Evolutionary conservation across 1,140 invertebrate species (phyloP).

Genomic region (Copidosoma floridanum): DNA sequence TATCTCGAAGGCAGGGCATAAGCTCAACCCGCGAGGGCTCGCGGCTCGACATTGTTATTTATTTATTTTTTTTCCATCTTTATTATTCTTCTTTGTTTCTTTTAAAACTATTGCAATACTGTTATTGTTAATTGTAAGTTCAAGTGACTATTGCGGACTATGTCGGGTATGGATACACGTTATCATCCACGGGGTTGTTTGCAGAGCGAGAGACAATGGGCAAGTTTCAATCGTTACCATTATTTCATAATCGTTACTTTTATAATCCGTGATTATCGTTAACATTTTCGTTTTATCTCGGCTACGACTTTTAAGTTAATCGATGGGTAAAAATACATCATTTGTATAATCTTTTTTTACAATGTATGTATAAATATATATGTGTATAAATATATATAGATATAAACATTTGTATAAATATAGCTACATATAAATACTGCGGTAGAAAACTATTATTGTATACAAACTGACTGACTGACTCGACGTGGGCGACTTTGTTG

Average conservation of each 20-base stretch:
- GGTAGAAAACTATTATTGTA: constrained; percentile 48
- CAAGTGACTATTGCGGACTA: constrained; percentile 56
- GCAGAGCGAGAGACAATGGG: constrained; percentile 25
- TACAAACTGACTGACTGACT: constrained; percentile 34
- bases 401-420: constrained; percentile 40
- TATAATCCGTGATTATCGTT: background rate
- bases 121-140: constrained; percentile 53
- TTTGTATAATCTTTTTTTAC: constrained; percentile 29
- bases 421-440: constrained; percentile 52
- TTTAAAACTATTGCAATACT: constrained; percentile 55
- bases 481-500: constrained; percentile 25
- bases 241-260: too few species aligned
- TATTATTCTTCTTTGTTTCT: too few species aligned
- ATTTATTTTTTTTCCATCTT: too few species aligned
- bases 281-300: constrained; percentile 1
- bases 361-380: constrained; percentile 35
- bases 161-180: constrained; percentile 29
- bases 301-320: constrained; percentile 17
- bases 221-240: too few species aligned
- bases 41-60: too few species aligned
- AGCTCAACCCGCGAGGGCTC: too few species aligned
- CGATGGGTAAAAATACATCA: constrained; percentile 37
- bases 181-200: constrained; percentile 15
- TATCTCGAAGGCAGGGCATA: too few species aligned
- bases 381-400: constrained; percentile 31